Conservation (phyloP, 2,113 vertebrate genomes). For the Lepus timidus region DNA sequence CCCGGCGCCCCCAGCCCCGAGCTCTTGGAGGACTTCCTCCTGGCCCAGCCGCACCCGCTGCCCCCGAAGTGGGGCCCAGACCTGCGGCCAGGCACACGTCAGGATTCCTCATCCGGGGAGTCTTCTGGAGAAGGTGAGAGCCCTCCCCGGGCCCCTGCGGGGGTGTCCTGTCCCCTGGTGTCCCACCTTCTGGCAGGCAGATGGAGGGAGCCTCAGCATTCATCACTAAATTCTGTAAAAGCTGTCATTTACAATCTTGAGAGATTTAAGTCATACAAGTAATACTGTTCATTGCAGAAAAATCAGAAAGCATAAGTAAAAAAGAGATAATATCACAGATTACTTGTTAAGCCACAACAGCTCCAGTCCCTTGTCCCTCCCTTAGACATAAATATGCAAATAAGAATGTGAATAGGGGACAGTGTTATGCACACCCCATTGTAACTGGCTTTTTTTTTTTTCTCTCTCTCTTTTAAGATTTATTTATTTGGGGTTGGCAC, state of each 20-base stretch:
- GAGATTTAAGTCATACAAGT: background rate
- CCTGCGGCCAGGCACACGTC: conserved; percentile 44
- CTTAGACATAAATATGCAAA: background rate
- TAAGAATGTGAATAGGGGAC: background rate
- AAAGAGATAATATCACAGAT: conserved; percentile 6
- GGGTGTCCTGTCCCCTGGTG: background rate
- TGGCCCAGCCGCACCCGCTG: background rate
- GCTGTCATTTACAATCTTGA: background rate
- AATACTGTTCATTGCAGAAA: background rate
- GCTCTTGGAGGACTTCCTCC: conserved; percentile 72
- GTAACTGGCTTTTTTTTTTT: background rate
- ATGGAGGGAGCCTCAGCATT: background rate
- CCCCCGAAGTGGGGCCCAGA: conserved; percentile 73
- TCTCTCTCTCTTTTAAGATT: too few relatives aligned
- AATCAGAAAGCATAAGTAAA: background rate
- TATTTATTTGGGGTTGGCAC: too few relatives aligned
- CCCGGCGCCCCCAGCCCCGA: conserved; percentile 48
- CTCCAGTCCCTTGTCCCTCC: background rate
- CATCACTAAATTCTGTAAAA: conserved; percentile 29
- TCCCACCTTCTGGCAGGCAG: background rate
- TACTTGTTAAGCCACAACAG: background rate
- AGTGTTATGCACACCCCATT: background rate
- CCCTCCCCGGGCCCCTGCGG: too few relatives aligned
- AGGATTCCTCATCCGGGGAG: conserved; percentile 21
- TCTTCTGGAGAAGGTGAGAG: conserved; percentile 71